Percentiles rank a stretch among this genome's conserved stretches.
Conservation (phyloP, 2,797 vertebrate species). For the Coluber constrictor region DNA sequence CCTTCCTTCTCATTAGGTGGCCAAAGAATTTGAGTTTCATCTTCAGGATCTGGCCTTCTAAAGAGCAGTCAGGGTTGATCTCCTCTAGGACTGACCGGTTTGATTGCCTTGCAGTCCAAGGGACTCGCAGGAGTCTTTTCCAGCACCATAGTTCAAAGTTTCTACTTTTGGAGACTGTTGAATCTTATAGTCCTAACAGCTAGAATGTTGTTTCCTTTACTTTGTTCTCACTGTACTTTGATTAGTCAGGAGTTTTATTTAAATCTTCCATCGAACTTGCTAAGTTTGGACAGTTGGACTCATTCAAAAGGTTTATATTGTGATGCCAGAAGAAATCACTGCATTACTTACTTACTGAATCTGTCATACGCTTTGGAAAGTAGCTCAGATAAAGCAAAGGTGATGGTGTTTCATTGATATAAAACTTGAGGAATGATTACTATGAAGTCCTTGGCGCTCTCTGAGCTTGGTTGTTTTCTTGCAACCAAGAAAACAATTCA, state of each 20-base stretch:
- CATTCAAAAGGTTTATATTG: background rate
- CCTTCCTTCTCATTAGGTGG: no score
- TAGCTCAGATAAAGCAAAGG: background rate
- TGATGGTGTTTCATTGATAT: background rate
- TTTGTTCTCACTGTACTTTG: background rate
- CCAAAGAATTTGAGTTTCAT: no score
- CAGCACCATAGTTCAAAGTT: no score
- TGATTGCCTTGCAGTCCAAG: no score
- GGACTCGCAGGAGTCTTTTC: no score
- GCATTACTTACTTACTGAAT: background rate
- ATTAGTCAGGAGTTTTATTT: background rate
- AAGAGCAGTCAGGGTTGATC: no score
- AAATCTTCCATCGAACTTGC: background rate
- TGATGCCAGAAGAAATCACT: background rate
- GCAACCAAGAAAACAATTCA: no score
- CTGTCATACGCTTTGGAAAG: background rate
- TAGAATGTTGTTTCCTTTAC: background rate
- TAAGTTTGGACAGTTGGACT: background rate
- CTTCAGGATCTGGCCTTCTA: no score
- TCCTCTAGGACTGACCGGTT: no score
- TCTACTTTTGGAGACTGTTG: background rate
- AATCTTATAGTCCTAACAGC: background rate
- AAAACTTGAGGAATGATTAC: background rate
- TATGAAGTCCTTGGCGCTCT: background rate
- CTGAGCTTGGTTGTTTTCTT: background rate